Evolutionary conservation across 2,888 invertebrate genomes (phyloP).

Genomic region (Ptychoptera contaminata): DNA sequence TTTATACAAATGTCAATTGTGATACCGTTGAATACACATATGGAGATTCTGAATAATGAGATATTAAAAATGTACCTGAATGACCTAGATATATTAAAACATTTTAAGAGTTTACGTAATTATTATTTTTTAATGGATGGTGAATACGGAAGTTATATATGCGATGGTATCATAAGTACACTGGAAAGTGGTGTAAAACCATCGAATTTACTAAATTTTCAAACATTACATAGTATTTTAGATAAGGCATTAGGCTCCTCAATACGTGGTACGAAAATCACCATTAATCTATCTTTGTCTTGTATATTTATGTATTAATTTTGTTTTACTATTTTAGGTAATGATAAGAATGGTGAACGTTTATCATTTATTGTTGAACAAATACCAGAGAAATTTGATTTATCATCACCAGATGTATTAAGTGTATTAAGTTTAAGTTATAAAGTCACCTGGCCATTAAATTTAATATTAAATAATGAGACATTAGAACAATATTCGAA

Average conservation of each 20-base stretch:
- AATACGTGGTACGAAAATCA: constrained; percentile 44
- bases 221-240: constrained; percentile 49
- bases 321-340: constrained; percentile 25
- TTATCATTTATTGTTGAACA: constrained; percentile 46
- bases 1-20: constrained; percentile 50
- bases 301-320: constrained; percentile 3
- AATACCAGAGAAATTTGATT: constrained; percentile 44
- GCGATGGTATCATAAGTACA: constrained; percentile 49
- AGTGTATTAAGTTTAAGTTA: constrained; percentile 54
- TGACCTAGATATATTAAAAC: constrained; percentile 42
- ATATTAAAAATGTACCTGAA: constrained; percentile 52
- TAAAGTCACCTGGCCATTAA: constrained; percentile 59
- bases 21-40: constrained; percentile 50
- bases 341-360: constrained; percentile 42
- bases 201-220: constrained; percentile 49
- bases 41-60: constrained; percentile 53
- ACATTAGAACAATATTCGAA: constrained; percentile 52
- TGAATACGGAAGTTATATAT: constrained; percentile 58
- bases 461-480: constrained; percentile 56
- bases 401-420: constrained; percentile 48
- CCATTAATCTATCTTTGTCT: constrained; percentile 5
- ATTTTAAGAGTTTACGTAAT: constrained; percentile 56
- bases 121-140: constrained; percentile 69
- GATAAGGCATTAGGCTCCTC: constrained; percentile 52
- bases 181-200: constrained; percentile 49